Conservation (phyloP, 2,113 vertebrate species). For the Arothron firmamentum region DNA sequence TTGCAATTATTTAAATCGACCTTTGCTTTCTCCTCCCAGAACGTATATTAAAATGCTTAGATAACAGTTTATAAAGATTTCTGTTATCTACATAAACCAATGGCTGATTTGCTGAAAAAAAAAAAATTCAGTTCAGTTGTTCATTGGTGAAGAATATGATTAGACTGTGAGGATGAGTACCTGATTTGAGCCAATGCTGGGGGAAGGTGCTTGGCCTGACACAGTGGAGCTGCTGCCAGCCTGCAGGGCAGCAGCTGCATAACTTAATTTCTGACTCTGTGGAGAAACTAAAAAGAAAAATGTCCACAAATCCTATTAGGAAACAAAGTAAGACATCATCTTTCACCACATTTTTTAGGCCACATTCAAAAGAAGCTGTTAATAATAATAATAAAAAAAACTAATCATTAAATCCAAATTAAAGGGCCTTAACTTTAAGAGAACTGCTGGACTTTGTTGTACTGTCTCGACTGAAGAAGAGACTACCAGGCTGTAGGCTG, state of each 20-base stretch:
- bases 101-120: too few relatives aligned
- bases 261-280: constrained; percentile 77
- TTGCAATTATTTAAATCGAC: too few relatives aligned
- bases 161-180: constrained; percentile 45
- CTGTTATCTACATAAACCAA: too few relatives aligned
- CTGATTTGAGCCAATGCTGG: constrained; percentile 62
- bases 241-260: constrained; percentile 81
- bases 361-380: not conserved
- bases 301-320: constrained; percentile 5
- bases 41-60: too few relatives aligned
- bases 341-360: not conserved
- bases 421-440: constrained; percentile 69
- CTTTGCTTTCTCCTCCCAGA: too few relatives aligned
- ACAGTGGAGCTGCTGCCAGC: constrained; percentile 50
- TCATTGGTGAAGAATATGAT: not conserved
- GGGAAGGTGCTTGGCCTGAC: constrained; percentile 41
- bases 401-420: constrained; percentile 6
- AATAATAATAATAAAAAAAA: not conserved
- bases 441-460: constrained; percentile 64
- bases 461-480: constrained; percentile 82
- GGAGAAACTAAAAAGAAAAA: constrained; percentile 58
- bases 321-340: constrained; percentile 16
- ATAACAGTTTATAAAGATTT: too few relatives aligned
- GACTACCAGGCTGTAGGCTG: constrained; percentile 80
- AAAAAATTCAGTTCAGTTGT: not conserved